phyloP scores from a whole-genome alignment of 2,113 vertebrate species.

The Oreocharis arfaki region DNA sequence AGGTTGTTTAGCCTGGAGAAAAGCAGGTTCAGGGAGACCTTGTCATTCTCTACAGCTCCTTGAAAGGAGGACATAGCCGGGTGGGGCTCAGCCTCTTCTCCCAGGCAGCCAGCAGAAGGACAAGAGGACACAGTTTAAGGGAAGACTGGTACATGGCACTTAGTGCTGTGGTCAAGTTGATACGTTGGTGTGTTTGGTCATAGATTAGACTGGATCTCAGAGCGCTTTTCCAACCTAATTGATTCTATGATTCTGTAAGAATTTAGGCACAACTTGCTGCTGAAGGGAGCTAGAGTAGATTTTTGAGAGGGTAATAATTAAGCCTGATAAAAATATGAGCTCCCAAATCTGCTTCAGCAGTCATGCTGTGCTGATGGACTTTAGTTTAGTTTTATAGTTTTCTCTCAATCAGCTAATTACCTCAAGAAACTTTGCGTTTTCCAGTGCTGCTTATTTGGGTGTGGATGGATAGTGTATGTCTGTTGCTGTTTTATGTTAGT shows the following conservation, averaged over 20 bases:
- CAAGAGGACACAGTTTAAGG: background rate
- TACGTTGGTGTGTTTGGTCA: background rate
- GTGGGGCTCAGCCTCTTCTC: background rate
- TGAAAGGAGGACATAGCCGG: background rate
- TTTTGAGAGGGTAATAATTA: background rate
- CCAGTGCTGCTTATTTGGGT: background rate
- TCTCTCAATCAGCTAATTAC: background rate
- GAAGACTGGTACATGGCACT: background rate
- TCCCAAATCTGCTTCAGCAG: background rate
- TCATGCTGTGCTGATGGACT: background rate
- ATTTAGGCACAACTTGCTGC: background rate
- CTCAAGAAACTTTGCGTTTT: background rate
- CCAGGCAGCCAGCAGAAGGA: background rate
- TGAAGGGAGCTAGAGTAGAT: background rate
- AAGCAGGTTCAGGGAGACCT: background rate
- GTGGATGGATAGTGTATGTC: background rate
- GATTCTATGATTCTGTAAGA: background rate
- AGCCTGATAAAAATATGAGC: background rate
- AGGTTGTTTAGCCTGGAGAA: background rate
- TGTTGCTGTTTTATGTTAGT: background rate
- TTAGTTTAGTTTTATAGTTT: background rate
- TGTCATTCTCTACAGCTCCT: accelerated
- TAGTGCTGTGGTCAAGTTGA: background rate
- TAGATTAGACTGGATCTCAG: background rate
- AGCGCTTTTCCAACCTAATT: background rate